Conservation (phyloP, 2,797 vertebrate genomes). For the Phalloptychus januarius region DNA sequence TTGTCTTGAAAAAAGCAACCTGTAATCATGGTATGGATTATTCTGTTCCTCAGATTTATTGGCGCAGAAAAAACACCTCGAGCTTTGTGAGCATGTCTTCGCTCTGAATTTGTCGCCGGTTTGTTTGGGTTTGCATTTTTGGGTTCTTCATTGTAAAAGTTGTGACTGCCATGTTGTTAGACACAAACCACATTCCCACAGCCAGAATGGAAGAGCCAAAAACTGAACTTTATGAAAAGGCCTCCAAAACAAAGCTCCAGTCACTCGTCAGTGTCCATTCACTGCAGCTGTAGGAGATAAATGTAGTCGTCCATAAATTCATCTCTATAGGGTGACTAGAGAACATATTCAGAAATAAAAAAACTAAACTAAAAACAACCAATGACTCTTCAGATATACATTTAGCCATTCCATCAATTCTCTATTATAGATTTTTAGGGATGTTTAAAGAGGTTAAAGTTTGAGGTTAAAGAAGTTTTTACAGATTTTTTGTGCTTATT, state of each 20-base stretch:
- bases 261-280: background rate
- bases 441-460: background rate
- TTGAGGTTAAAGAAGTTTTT: background rate
- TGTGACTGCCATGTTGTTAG: slow-evolving; percentile 7
- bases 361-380: too few species aligned
- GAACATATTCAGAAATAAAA: too few species aligned
- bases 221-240: background rate
- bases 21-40: background rate
- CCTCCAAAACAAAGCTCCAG: background rate
- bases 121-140: slow-evolving; percentile 1
- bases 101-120: background rate
- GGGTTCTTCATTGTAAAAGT: slow-evolving; percentile 2
- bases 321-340: too few species aligned
- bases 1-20: background rate
- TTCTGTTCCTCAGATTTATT: background rate
- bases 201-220: background rate
- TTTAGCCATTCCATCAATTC: too few species aligned
- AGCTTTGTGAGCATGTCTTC: background rate
- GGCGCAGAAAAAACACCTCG: background rate
- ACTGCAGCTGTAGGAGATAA: background rate
- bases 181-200: slow-evolving; percentile 2
- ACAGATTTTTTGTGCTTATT: background rate
- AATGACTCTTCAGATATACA: too few species aligned
- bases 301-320: background rate
- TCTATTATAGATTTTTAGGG: background rate